Evolutionary conservation across 2,797 vertebrate species (phyloP).

Genomic region (Notolabrus celidotus): DNA sequence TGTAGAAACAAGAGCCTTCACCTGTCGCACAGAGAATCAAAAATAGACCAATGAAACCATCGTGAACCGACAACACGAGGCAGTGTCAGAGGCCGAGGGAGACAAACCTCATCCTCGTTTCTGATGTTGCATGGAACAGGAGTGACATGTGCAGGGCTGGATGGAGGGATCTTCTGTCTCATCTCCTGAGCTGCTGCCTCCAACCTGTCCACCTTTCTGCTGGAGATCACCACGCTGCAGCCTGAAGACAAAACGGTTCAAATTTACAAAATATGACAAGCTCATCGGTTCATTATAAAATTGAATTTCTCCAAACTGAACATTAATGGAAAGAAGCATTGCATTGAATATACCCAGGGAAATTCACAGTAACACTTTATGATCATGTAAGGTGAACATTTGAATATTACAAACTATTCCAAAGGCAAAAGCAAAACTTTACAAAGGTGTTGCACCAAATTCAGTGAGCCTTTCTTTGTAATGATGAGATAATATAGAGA

Average conservation of each 20-base stretch:
- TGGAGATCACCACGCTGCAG: constrained; percentile 94
- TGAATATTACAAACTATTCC: too few relatives aligned
- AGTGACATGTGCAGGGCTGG: constrained; percentile 81
- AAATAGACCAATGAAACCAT: neutral
- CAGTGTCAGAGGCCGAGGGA: neutral
- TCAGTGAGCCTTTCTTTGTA: too few relatives aligned
- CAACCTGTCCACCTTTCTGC: constrained; percentile 89
- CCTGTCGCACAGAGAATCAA: constrained; percentile 76
- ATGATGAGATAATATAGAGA: too few relatives aligned
- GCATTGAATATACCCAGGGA: too few relatives aligned
- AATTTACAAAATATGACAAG: neutral
- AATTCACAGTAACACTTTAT: too few relatives aligned
- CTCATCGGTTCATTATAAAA: neutral
- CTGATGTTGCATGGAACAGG: constrained; percentile 93
- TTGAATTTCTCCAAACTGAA: neutral
- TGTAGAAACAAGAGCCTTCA: constrained; percentile 88
- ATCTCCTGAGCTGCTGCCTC: constrained; percentile 87
- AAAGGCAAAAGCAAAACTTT: too few relatives aligned
- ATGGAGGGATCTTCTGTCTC: constrained; percentile 75
- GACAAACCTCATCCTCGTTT: constrained; percentile 89
- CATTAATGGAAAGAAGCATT: too few relatives aligned
- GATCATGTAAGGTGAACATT: too few relatives aligned
- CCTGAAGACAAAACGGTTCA: constrained; percentile 76
- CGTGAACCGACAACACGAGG: accelerated
- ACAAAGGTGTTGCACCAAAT: too few relatives aligned